Evolutionary conservation across 2,113 vertebrate genomes (phyloP).

Genomic region (Leuciscus idus): DNA sequence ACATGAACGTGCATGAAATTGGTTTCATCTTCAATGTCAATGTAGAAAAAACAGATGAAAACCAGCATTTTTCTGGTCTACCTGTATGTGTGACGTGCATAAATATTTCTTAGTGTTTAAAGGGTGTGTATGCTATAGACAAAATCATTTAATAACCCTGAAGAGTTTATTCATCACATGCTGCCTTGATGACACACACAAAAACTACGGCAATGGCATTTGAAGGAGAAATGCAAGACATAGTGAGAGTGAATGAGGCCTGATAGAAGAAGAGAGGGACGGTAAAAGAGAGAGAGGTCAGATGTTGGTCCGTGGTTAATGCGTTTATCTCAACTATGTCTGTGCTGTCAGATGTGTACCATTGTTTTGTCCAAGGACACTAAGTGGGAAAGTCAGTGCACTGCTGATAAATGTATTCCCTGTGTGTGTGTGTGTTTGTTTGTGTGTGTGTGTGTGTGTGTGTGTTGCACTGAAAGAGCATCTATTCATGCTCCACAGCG

Average conservation of each 20-base stretch:
- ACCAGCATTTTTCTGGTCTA: not conserved
- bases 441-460: conserved; percentile 1
- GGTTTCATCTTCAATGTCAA: not conserved
- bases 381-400: conserved; percentile 17
- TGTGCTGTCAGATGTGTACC: conserved; percentile 1
- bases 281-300: not conserved
- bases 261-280: not conserved
- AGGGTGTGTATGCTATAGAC: not conserved
- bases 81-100: not conserved
- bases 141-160: not conserved
- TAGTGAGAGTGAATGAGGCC: not conserved
- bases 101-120: not conserved
- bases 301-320: conserved; percentile 33
- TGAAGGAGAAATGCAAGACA: conserved; percentile 42
- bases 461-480: conserved; percentile 8
- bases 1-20: not conserved
- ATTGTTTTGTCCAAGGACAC: conserved; percentile 47
- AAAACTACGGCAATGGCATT: not conserved
- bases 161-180: not conserved
- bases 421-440: conserved; percentile 25
- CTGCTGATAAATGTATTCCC: conserved; percentile 16
- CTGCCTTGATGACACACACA: not conserved
- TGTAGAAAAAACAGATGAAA: not conserved
- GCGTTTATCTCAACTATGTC: conserved; percentile 27
- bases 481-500: conserved; percentile 34